Base-by-base conservation (phyloP, 2,797 vertebrate species). In the Propithecus deckenii region DNA sequence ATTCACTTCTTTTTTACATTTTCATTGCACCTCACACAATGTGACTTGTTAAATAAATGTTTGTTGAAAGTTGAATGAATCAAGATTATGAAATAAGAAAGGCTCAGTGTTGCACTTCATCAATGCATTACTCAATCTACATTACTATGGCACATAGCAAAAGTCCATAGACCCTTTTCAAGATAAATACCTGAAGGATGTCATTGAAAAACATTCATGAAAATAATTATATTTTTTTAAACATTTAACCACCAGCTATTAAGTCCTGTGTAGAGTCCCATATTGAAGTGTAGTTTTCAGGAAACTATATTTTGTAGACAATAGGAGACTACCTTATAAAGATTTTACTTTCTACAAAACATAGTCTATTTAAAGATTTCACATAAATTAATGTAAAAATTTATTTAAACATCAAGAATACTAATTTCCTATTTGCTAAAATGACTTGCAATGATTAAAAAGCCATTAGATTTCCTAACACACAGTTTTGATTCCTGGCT, bases 361-460 rank as follows among this genome's bases (percentile, higher is more conserved):
- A 74, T n/a, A 89, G 8, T 38, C 15, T 97, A 67, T 75, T 89
- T 91, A 90, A 92, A 96, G 48, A 95, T 85, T 92, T 86, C 48
- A 30, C 38, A 63, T n/a, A 94, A 91, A 71, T 78, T 18, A 2
- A 74, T 96, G 0, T 69, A 88, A 96, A 96, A 98, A 79, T 59
- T 71, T 86, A 38, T 61, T 93, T 94, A 57, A 95, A 55, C 43
- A 71, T 67, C 63, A 90, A 55, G n/a, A 65, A 4, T 88, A 38
- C 85, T 95, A 43, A 96, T 83, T 86, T 92, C 61, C 75, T 96
- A 50, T 69, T 95, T 88, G 75, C 92, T 92, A 92, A 91, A 92
- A 76, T 88, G 43, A 84, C 72, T 93, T 95, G 9, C 48, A 91
- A 22, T 95, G 57, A 92, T 86, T 89, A 89, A 91, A 90, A 97